Conservation (phyloP, 2,797 vertebrate genomes). For the Chromis chromis region DNA sequence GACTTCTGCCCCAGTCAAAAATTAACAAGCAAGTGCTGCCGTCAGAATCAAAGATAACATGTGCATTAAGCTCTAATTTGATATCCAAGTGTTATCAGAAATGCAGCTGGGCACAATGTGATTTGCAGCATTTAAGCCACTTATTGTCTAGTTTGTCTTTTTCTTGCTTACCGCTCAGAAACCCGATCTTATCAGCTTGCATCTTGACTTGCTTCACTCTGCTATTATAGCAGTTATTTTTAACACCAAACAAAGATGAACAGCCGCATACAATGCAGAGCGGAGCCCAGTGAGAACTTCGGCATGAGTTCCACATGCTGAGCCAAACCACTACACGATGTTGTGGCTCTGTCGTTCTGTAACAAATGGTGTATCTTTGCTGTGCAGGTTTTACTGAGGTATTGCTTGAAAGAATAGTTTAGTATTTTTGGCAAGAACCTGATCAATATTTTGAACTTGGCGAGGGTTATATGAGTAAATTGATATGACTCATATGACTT, state of each 20-base stretch:
- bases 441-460: not conserved
- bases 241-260: conserved; percentile 11
- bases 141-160: conserved; percentile 6
- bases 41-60: conserved; percentile 24
- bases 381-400: not conserved
- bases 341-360: conserved; percentile 3
- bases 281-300: not conserved
- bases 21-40: conserved; percentile 7
- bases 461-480: not conserved
- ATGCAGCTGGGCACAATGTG: conserved; percentile 14
- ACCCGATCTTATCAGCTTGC: conserved; percentile 20
- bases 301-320: conserved; percentile 17
- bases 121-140: conserved; percentile 11
- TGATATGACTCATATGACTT: not conserved
- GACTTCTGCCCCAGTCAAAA: conserved; percentile 8
- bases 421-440: not conserved
- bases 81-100: conserved; percentile 24
- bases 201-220: conserved; percentile 13
- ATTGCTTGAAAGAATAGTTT: not conserved
- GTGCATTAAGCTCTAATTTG: conserved; percentile 26
- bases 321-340: conserved; percentile 7
- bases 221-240: conserved; percentile 25
- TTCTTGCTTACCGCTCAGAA: conserved; percentile 15
- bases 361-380: not conserved
- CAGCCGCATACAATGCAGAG: not conserved